Conservation (phyloP, 2,888 invertebrate species). For the Leptopilina syphax region DNA sequence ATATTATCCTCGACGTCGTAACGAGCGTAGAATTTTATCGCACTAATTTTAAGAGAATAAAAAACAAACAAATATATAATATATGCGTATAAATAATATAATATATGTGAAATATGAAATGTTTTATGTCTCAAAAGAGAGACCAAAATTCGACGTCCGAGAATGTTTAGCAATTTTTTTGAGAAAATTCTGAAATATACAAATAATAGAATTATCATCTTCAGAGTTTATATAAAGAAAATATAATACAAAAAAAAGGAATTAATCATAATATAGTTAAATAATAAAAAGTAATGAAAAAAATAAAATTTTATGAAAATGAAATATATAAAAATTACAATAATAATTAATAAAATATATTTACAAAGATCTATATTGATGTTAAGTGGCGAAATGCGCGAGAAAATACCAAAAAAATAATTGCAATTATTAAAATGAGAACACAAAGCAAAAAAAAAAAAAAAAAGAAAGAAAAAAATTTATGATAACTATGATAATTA, state of each 20-base stretch:
- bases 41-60: constrained; percentile 11
- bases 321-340: constrained; percentile 1
- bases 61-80: neutral
- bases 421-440: constrained; percentile 9
- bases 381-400: constrained; percentile 42
- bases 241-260: too few species aligned
- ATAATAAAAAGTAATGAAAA: too few species aligned
- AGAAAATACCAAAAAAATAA: neutral
- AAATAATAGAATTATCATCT: neutral
- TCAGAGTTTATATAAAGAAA: too few species aligned
- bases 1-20: neutral
- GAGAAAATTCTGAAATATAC: constrained; percentile 4
- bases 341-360: constrained; percentile 39
- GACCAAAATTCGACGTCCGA: constrained; percentile 26
- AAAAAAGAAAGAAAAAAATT: neutral
- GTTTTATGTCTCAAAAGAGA: neutral
- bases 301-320: too few species aligned
- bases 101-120: constrained; percentile 1
- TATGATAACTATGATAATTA: constrained; percentile 7
- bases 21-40: constrained; percentile 13
- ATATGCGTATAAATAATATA: neutral
- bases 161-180: constrained; percentile 1
- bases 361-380: constrained; percentile 50
- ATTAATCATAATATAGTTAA: too few species aligned
- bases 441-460: neutral